phyloP scores from a whole-genome alignment of 2,113 vertebrate genomes.

The Raphicerus campestris region DNA sequence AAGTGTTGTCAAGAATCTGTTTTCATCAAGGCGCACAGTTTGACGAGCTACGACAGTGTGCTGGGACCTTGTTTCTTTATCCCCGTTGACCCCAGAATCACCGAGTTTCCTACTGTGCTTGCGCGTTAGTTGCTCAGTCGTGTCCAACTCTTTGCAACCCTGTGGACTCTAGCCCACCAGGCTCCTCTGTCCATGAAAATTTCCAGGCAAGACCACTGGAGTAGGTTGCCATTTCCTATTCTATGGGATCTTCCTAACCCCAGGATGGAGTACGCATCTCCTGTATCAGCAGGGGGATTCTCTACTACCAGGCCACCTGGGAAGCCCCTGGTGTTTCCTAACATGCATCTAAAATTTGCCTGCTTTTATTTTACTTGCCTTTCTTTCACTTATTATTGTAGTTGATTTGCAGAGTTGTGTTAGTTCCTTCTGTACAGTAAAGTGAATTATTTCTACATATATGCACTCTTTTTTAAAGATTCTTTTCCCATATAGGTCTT shows the following conservation, averaged over 20 bases:
- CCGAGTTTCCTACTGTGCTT: background rate
- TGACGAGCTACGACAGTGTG: background rate
- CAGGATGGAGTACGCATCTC: accelerated
- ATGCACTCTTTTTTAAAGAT: background rate
- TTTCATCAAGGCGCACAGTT: background rate
- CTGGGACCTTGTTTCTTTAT: background rate
- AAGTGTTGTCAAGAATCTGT: background rate
- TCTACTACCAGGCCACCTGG: background rate
- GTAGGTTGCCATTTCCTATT: background rate
- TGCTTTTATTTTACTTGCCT: background rate
- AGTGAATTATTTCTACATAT: background rate
- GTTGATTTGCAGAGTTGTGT: background rate
- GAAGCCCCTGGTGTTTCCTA: background rate
- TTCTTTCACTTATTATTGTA: background rate
- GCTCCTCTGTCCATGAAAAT: background rate
- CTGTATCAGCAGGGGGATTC: accelerated
- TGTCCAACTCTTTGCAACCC: background rate
- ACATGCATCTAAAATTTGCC: background rate
- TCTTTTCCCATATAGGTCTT: background rate
- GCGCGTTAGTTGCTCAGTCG: background rate
- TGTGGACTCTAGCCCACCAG: background rate
- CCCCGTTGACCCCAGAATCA: background rate
- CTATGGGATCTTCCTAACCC: background rate
- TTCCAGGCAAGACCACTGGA: background rate
- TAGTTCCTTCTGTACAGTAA: background rate